Evolutionary conservation across 1,140 invertebrate species (phyloP).

Genomic region (Ectropis grisescens): DNA sequence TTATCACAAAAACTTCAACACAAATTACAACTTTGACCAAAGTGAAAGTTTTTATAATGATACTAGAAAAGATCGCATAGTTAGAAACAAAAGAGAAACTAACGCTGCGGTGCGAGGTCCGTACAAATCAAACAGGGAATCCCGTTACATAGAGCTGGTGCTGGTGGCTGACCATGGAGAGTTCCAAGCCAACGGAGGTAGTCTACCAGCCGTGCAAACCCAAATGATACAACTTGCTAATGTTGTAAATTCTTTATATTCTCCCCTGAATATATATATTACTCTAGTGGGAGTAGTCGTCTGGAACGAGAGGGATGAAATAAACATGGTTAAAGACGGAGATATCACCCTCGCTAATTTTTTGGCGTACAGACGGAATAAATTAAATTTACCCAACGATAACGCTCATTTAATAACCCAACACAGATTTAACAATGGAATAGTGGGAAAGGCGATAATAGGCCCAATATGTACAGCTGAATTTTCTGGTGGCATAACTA

Average conservation of each 20-base stretch:
- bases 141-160: not conserved
- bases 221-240: not conserved
- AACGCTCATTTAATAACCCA: not conserved
- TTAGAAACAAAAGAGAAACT: slow-evolving; percentile 1
- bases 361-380: not conserved
- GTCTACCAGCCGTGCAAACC: not conserved
- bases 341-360: not conserved
- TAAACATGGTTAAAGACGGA: not conserved
- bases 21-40: too few relatives aligned
- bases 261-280: not conserved
- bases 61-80: too few relatives aligned
- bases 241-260: not conserved
- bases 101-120: not conserved
- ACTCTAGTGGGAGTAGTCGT: not conserved
- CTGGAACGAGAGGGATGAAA: not conserved
- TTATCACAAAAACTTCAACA: too few relatives aligned
- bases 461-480: not conserved
- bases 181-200: not conserved
- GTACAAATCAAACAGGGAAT: not conserved
- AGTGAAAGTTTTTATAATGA: too few relatives aligned
- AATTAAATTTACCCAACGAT: not conserved
- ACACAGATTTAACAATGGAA: not conserved
- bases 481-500: not conserved
- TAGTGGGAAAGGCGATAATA: not conserved
- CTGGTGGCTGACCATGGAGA: not conserved